These are phyloP conservation scores for Omphaloscelis lunosa DNA, from an alignment of 2,888 invertebrate genomes.

Conservation along the genomic window DNA sequence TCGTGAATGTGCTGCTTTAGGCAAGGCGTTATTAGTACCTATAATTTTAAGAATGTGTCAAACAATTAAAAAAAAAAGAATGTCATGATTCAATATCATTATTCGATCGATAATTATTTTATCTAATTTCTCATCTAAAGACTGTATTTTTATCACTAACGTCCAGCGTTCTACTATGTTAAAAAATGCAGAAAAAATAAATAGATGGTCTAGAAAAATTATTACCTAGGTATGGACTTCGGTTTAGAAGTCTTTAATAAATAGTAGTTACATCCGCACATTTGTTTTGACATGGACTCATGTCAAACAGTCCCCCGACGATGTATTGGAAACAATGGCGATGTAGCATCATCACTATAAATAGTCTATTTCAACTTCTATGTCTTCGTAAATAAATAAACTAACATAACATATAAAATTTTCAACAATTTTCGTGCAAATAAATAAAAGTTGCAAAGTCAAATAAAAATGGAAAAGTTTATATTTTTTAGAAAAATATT, in stretches of 20 bases:
- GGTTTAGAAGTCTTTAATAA: constrained; percentile 16
- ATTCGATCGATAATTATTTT: constrained; percentile 16
- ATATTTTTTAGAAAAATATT: not conserved
- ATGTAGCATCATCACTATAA: constrained; percentile 16
- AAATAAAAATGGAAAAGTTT: constrained; percentile 8
- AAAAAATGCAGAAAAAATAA: constrained; percentile 49
- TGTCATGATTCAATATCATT: constrained; percentile 5
- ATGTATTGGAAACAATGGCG: constrained; percentile 47
- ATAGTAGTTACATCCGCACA: constrained; percentile 14
- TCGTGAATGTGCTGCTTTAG: not conserved
- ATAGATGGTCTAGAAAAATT: constrained; percentile 33
- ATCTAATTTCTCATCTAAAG: not conserved
- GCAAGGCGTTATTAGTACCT: not conserved
- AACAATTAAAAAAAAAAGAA: not conserved
- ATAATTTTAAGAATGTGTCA: not conserved
- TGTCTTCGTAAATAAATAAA: constrained; percentile 18
- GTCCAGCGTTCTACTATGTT: constrained; percentile 43
- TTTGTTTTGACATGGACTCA: constrained; percentile 28
- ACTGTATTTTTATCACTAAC: constrained; percentile 31
- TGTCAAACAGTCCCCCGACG: constrained; percentile 27
- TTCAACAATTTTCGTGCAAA: constrained; percentile 30
- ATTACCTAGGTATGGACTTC: constrained; percentile 13
- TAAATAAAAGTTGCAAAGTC: constrained; percentile 33
- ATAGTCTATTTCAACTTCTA: constrained; percentile 11
- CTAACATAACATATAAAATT: constrained; percentile 30